Evolutionary conservation across 2,797 vertebrate genomes (phyloP).

Genomic region (Cirrhinus mrigala): DNA sequence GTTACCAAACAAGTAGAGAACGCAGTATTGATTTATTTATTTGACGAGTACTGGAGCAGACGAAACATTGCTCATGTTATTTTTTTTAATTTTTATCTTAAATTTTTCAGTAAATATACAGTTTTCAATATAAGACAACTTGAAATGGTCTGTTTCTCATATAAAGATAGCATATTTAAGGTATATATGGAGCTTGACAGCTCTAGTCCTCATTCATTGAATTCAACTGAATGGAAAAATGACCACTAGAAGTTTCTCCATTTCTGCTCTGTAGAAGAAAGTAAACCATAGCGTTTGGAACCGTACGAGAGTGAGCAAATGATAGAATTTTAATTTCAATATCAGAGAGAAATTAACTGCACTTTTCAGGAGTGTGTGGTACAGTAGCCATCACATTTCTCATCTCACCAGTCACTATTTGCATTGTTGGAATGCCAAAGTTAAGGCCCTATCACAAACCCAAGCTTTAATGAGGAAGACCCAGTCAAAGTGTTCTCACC

Average conservation of each 20-base stretch:
- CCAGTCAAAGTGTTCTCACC: conserved; percentile 26
- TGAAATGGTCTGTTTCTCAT: not conserved
- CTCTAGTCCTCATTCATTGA: not conserved
- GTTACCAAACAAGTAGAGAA: no score
- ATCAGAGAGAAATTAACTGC: not conserved
- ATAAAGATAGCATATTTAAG: not conserved
- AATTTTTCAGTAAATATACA: not conserved
- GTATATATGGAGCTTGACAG: not conserved
- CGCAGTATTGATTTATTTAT: no score
- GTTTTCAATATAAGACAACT: not conserved
- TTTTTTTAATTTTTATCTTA: not conserved
- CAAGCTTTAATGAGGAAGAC: conserved; percentile 26
- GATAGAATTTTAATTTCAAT: not conserved
- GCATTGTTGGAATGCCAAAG: conserved; percentile 22
- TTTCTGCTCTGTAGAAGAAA: not conserved
- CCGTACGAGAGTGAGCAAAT: not conserved
- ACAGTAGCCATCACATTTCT: not conserved
- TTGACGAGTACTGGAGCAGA: no score
- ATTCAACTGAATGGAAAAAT: not conserved
- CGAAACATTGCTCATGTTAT: no score
- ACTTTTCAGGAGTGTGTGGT: not conserved
- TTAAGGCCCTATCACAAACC: conserved; percentile 1
- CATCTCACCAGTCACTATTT: not conserved
- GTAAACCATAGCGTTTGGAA: not conserved
- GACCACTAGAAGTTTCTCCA: not conserved